phyloP scores from a whole-genome alignment of 2,113 vertebrate species.

The Leptobrachium leishanense region DNA sequence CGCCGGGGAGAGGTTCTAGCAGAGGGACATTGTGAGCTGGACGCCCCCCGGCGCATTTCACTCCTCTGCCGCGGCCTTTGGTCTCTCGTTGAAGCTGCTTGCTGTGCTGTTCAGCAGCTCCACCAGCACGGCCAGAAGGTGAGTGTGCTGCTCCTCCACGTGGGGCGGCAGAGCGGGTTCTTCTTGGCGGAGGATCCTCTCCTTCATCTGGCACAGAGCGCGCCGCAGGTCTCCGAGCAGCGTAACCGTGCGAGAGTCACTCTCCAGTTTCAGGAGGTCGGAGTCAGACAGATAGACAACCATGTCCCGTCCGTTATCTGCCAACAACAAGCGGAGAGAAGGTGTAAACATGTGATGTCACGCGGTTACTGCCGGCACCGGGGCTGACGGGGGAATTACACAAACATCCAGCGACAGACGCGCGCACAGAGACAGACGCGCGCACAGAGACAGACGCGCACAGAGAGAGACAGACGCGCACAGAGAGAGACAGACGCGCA shows the following conservation, averaged over 20 bases:
- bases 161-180: slow-evolving; percentile 54
- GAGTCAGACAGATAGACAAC: slow-evolving; percentile 78
- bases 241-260: slow-evolving; percentile 75
- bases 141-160: slow-evolving; percentile 76
- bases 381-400: too few species aligned
- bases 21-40: slow-evolving; percentile 32
- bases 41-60: slow-evolving; percentile 47
- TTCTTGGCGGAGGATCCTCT: slow-evolving; percentile 78
- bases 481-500: too few species aligned
- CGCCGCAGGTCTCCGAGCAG: slow-evolving; percentile 85
- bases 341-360: background rate
- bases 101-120: slow-evolving; percentile 82
- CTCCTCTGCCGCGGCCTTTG: slow-evolving; percentile 52
- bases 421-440: too few species aligned
- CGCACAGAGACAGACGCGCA: too few species aligned
- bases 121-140: slow-evolving; percentile 82
- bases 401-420: too few species aligned
- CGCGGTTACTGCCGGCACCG: too few species aligned
- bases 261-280: slow-evolving; percentile 80
- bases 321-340: background rate
- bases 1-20: too few species aligned
- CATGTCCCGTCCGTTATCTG: slow-evolving; percentile 77
- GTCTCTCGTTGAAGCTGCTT: slow-evolving; percentile 65
- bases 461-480: too few species aligned
- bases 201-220: slow-evolving; percentile 86